Evolutionary conservation across 1,140 invertebrate species (phyloP).

Genomic region (Trichonephila clavata): DNA sequence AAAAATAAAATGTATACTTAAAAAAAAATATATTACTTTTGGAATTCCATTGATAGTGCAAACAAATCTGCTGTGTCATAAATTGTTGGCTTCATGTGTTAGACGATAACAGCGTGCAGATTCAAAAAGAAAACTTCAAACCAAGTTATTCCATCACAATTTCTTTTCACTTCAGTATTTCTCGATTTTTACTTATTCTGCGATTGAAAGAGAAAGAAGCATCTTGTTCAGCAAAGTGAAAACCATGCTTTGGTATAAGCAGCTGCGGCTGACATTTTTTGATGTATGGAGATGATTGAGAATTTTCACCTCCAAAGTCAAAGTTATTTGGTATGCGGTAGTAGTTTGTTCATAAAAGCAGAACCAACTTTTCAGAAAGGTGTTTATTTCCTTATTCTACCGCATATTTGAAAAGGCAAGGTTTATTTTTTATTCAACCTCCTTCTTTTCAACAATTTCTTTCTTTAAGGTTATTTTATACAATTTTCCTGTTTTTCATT

Average conservation of each 20-base stretch:
- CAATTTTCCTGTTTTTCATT: too few relatives aligned
- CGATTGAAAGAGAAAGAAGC: not conserved
- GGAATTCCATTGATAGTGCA: too few relatives aligned
- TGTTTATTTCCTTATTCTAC: not conserved
- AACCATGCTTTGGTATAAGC: not conserved
- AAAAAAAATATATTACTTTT: too few relatives aligned
- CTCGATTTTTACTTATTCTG: not conserved
- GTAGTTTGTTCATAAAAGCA: not conserved
- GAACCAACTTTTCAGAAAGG: not conserved
- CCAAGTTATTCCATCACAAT: not conserved
- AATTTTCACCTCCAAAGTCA: slow-evolving; percentile 39
- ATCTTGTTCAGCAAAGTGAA: not conserved
- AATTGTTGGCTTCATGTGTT: too few relatives aligned
- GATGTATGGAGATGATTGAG: slow-evolving; percentile 26
- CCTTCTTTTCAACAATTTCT: not conserved
- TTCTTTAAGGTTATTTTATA: not conserved
- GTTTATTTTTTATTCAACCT: not conserved
- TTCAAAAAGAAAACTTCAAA: not conserved
- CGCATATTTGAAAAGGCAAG: not conserved
- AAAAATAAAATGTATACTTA: too few relatives aligned
- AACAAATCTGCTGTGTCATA: too few relatives aligned
- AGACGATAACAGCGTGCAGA: not conserved
- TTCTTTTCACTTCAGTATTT: not conserved
- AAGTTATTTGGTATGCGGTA: not conserved
- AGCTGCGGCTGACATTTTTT: slow-evolving; percentile 31